Evolutionary conservation across 2,888 invertebrate genomes (phyloP).

Genomic region (Hetaerina titia): DNA sequence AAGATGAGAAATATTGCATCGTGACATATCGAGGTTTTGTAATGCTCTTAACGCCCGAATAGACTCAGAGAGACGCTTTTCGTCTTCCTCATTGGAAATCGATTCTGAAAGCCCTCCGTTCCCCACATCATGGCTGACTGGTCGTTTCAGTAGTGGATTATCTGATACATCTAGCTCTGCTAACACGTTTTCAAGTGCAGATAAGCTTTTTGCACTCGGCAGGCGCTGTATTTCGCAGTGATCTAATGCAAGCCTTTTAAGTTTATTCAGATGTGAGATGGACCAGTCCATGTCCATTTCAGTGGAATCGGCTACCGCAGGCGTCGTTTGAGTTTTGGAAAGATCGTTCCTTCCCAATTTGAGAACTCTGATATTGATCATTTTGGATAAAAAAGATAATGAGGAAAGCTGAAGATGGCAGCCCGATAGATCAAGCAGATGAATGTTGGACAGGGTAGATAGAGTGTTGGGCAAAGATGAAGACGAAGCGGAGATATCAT

Average conservation of each 20-base stretch:
- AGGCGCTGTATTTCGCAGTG: conserved; percentile 83
- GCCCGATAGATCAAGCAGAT: conserved; percentile 19
- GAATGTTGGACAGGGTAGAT: conserved; percentile 11
- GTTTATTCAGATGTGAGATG: conserved; percentile 76
- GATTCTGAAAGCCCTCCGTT: neutral
- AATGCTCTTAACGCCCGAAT: conserved; percentile 80
- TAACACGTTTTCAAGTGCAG: conserved; percentile 82
- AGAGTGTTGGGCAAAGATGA: neutral
- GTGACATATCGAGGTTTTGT: conserved; percentile 86
- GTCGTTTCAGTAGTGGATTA: conserved; percentile 81
- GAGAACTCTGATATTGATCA: conserved; percentile 32
- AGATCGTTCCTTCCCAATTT: conserved; percentile 38
- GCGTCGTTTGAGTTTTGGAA: conserved; percentile 2
- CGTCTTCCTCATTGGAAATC: neutral
- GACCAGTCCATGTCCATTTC: conserved; percentile 43
- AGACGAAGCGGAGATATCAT: conserved; percentile 36
- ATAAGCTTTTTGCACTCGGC: conserved; percentile 81
- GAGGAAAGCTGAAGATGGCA: conserved; percentile 34
- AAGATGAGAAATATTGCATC: conserved; percentile 84
- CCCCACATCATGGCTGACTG: conserved; percentile 81
- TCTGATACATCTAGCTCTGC: conserved; percentile 85
- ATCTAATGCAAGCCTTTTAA: conserved; percentile 84
- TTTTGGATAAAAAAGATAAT: conserved; percentile 14
- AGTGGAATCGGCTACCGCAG: neutral
- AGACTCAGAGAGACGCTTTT: conserved; percentile 3